A percentile compares a stretch with the other conserved stretches of the same genome.
Evolutionary conservation across 1,140 invertebrate species (phyloP).

Genomic region (Scaptomyza hsui): DNA sequence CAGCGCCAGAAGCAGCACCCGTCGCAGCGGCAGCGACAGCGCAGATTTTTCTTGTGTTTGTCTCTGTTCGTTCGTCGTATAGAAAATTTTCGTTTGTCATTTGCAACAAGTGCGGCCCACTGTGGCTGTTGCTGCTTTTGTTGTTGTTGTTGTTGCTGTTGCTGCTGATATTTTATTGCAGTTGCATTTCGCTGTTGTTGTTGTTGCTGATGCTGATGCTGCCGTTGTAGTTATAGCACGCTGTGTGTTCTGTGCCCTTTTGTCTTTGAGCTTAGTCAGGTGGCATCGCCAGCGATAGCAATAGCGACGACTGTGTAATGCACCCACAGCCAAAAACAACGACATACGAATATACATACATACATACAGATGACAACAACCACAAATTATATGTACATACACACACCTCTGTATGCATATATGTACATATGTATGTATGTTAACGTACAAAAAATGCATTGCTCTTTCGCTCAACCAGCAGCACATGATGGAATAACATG

Average conservation of each 20-base stretch:
- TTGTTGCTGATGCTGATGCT: slow-evolving; percentile 17
- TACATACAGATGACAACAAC: slow-evolving; percentile 27
- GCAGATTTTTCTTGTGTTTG: slow-evolving; percentile 34
- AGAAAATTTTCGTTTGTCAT: slow-evolving; percentile 73
- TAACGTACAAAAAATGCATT: slow-evolving; percentile 39
- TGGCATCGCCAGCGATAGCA: slow-evolving; percentile 52
- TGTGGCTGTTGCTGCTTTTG: slow-evolving; percentile 39
- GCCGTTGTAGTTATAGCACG: slow-evolving; percentile 27
- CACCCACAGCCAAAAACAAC: slow-evolving; percentile 60
- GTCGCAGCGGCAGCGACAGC: slow-evolving; percentile 23
- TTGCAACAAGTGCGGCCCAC: slow-evolving; percentile 72
- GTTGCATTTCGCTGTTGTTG: slow-evolving; percentile 16
- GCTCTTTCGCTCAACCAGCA: slow-evolving; percentile 33
- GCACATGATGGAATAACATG: slow-evolving; percentile 22
- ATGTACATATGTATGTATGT: slow-evolving; percentile 10
- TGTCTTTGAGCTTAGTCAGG: slow-evolving; percentile 62
- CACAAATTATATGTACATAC: slow-evolving; percentile 29
- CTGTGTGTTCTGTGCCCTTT: slow-evolving; percentile 48
- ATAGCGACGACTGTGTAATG: slow-evolving; percentile 40
- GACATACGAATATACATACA: slow-evolving; percentile 12
- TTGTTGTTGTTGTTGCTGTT: slow-evolving; percentile 14
- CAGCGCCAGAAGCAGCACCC: slow-evolving; percentile 18
- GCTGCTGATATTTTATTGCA: background rate
- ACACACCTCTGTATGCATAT: slow-evolving; percentile 4
- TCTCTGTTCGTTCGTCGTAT: slow-evolving; percentile 30